A percentile compares a stretch with the other conserved stretches of the same genome.
These are phyloP conservation scores for Rhinophrynus dorsalis DNA, from an alignment of 2,797 vertebrate species.

Conservation along the genomic window DNA sequence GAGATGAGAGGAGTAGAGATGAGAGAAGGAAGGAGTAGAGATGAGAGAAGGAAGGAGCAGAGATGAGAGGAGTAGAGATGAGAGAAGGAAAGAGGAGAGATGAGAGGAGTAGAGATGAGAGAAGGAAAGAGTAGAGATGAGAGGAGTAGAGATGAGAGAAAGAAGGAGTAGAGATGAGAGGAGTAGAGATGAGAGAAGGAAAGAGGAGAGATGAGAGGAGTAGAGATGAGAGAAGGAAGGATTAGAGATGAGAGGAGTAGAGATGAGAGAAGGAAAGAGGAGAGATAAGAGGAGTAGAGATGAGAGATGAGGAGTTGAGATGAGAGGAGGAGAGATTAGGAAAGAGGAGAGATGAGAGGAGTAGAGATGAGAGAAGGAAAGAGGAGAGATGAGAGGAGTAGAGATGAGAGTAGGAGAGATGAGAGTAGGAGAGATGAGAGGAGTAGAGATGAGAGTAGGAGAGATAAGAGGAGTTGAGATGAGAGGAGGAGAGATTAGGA, in stretches of 20 bases:
- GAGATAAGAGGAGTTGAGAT: neutral
- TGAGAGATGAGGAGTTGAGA: no score
- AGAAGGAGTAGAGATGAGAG: conserved; percentile 41
- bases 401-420: conserved; percentile 51
- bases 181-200: conserved; percentile 6
- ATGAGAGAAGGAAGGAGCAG: conserved; percentile 32
- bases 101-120: no score
- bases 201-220: conserved; percentile 34
- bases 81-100: conserved; percentile 8
- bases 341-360: neutral
- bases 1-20: conserved; percentile 41
- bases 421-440: conserved; percentile 39
- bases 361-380: no score
- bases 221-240: neutral
- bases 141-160: neutral
- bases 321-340: conserved; percentile 33
- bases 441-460: conserved; percentile 27
- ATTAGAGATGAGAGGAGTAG: conserved; percentile 41
- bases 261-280: neutral
- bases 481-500: conserved; percentile 34
- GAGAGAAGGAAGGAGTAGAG: no score
- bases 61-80: conserved; percentile 27
- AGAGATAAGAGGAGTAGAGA: conserved; percentile 34
- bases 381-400: conserved; percentile 44
- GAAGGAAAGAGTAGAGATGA: no score